Evolutionary conservation across 2,113 vertebrate species (phyloP).

Genomic region (Phoenicopterus ruber): DNA sequence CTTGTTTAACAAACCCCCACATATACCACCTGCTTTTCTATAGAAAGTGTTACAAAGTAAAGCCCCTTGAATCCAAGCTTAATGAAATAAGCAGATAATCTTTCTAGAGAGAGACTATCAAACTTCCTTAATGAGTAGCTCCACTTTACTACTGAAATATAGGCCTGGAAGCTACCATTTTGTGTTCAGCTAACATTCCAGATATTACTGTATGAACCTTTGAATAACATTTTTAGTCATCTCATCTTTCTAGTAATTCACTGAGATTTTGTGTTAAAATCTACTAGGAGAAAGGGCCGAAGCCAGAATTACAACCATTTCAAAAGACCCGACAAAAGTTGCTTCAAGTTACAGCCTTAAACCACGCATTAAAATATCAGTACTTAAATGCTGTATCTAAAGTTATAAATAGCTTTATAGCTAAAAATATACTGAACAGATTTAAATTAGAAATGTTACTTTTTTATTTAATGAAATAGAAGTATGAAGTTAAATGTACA

Average conservation of each 20-base stretch:
- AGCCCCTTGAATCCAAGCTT: slow-evolving; percentile 9
- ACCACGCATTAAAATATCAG: not conserved
- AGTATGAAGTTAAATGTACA: not conserved
- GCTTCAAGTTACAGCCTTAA: not conserved
- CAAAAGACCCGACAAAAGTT: not conserved
- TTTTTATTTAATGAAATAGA: not conserved
- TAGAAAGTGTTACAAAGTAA: slow-evolving; percentile 1
- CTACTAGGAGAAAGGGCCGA: not conserved
- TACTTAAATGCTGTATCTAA: not conserved
- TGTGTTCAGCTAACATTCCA: not conserved
- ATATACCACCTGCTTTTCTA: not conserved
- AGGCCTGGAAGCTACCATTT: not conserved
- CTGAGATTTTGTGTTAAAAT: not conserved
- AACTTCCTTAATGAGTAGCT: slow-evolving; percentile 19
- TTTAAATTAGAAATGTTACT: not conserved
- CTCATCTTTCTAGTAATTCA: not conserved
- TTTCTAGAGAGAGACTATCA: slow-evolving; percentile 6
- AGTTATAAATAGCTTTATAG: not conserved
- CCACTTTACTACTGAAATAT: not conserved
- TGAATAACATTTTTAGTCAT: not conserved
- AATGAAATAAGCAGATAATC: slow-evolving; percentile 39
- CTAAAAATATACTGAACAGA: not conserved
- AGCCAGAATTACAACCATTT: not conserved
- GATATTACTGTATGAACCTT: not conserved
- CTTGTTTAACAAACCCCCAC: not conserved